A percentile compares a stretch with the other conserved stretches of the same genome.
Evolutionary conservation across 2,797 vertebrate genomes (phyloP).

Genomic region (Hydrolagus colliei): DNA sequence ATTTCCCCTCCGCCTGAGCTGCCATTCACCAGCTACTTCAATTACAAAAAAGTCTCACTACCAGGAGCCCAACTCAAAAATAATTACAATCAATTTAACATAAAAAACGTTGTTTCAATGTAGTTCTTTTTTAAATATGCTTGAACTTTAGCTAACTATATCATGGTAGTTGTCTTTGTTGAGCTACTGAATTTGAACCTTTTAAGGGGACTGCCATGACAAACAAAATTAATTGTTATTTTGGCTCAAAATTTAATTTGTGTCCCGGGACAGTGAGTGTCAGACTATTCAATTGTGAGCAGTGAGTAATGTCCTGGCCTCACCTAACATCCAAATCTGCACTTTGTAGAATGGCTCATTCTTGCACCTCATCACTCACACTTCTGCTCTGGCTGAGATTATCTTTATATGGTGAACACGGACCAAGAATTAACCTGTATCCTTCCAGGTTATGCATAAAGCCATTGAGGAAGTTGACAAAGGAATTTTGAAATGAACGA

Average conservation of each 20-base stretch:
- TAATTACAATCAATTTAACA: not conserved
- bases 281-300: not conserved
- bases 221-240: not conserved
- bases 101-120: not conserved
- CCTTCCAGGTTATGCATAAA: not conserved
- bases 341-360: too few species aligned
- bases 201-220: not conserved
- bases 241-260: not conserved
- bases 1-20: not conserved
- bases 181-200: not conserved
- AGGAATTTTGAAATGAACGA: not conserved
- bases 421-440: too few species aligned
- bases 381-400: too few species aligned
- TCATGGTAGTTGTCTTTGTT: not conserved
- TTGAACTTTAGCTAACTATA: not conserved
- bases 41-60: not conserved
- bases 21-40: not conserved
- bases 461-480: not conserved
- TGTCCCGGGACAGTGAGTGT: not conserved
- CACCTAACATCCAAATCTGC: too few species aligned
- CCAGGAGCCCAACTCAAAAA: not conserved
- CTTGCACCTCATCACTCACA: too few species aligned
- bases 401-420: too few species aligned
- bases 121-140: not conserved
- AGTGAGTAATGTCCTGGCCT: not conserved